Conservation (phyloP, 2,113 vertebrate genomes). For the Panurus biarmicus region DNA sequence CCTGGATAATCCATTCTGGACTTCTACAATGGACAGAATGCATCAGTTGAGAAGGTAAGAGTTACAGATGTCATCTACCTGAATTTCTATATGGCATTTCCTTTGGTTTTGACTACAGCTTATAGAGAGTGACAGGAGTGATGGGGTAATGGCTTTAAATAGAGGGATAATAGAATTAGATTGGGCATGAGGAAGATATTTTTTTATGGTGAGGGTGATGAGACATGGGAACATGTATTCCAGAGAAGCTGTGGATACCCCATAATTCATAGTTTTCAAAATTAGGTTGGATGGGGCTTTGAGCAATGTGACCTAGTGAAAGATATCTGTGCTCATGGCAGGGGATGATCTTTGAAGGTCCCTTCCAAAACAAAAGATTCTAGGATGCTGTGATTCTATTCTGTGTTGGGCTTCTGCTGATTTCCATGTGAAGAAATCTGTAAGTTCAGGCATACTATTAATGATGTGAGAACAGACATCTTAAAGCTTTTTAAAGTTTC, state of each 20-base stretch:
- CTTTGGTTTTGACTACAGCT: background rate
- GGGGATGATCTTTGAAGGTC: background rate
- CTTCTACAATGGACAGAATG: background rate
- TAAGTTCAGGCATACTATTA: background rate
- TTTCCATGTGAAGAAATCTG: background rate
- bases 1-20: background rate
- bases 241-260: background rate
- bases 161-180: background rate
- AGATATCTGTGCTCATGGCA: background rate
- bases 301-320: background rate
- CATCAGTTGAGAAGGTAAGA: background rate
- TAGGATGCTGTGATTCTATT: background rate
- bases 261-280: background rate
- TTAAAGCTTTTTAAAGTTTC: background rate
- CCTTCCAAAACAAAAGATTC: background rate
- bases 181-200: background rate
- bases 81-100: background rate
- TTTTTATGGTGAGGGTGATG: background rate
- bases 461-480: background rate
- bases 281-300: background rate
- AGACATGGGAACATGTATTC: background rate
- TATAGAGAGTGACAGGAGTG: background rate
- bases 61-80: background rate
- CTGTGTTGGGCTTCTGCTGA: background rate
- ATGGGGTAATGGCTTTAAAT: background rate